A percentile compares a stretch with the other conserved stretches of the same genome.
These are phyloP conservation scores for Hippocampus zosterae DNA, from an alignment of 2,113 vertebrate genomes.

Conservation along the genomic window DNA sequence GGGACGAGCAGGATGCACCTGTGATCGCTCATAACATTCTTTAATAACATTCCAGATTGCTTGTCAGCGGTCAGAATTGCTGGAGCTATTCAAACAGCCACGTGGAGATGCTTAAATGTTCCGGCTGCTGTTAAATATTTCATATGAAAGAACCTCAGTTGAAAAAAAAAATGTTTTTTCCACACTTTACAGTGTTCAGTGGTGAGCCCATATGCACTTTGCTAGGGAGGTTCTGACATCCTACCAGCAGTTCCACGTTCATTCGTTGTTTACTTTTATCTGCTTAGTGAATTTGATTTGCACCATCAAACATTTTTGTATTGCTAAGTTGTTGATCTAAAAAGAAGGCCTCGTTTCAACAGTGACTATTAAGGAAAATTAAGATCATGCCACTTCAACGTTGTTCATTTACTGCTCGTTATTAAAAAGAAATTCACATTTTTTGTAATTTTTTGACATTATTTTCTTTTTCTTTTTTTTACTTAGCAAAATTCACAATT, in stretches of 20 bases:
- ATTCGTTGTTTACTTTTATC: background rate
- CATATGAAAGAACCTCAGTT: background rate
- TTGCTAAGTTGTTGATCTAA: background rate
- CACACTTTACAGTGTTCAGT: background rate
- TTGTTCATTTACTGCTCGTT: too few relatives aligned
- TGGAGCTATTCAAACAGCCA: background rate
- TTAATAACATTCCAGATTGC: conserved; percentile 6
- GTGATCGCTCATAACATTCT: background rate
- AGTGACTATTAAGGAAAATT: background rate
- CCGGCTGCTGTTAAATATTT: background rate
- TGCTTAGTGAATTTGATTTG: background rate
- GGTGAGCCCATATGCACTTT: background rate
- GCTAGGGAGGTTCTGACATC: background rate
- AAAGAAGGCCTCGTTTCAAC: background rate
- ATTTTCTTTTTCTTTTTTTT: background rate
- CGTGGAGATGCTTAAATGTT: background rate
- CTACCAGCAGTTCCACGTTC: background rate
- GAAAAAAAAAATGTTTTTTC: background rate
- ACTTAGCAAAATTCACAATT: background rate
- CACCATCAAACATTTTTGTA: background rate
- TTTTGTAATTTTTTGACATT: too few relatives aligned
- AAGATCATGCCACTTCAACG: background rate
- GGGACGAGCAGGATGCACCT: background rate
- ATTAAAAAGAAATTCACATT: too few relatives aligned
- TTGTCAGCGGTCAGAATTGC: background rate